A percentile compares a stretch with the other conserved stretches of the same genome.
Conservation (phyloP, 1,140 invertebrate genomes). For the Calosoma granatense region DNA sequence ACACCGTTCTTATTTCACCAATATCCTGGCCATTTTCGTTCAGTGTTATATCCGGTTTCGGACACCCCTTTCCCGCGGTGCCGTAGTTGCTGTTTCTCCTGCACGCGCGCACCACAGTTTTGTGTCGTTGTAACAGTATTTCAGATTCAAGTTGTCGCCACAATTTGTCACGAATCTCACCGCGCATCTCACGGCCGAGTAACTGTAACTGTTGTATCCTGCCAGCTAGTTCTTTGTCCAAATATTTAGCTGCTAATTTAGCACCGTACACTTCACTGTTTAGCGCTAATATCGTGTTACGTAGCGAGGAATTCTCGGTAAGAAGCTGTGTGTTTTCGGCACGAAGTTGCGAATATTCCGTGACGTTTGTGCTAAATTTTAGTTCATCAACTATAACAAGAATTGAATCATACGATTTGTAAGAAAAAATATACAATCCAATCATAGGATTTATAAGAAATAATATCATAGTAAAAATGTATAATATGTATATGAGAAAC, state of each 20-base stretch:
- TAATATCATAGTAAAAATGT: too few relatives aligned
- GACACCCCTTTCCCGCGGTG: constrained; percentile 15
- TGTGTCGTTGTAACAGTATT: constrained; percentile 74
- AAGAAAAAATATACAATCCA: constrained; percentile 1
- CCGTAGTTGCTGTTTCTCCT: constrained; percentile 29
- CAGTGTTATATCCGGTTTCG: constrained; percentile 22
- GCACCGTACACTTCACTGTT: constrained; percentile 77
- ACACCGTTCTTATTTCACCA: constrained; percentile 44
- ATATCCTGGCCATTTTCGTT: constrained; percentile 27
- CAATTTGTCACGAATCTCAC: constrained; percentile 63
- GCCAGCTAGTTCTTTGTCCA: constrained; percentile 78
- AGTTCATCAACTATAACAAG: constrained; percentile 22
- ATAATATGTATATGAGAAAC: background rate
- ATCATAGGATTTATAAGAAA: background rate
- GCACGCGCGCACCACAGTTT: constrained; percentile 60
- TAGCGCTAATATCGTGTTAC: constrained; percentile 57
- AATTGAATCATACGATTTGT: background rate
- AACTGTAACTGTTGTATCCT: constrained; percentile 81
- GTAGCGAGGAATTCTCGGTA: constrained; percentile 58
- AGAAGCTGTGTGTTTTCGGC: constrained; percentile 56
- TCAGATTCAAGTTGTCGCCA: constrained; percentile 82
- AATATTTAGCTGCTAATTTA: constrained; percentile 70
- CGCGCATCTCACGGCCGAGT: constrained; percentile 61
- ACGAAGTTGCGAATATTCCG: constrained; percentile 40
- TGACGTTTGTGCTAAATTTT: constrained; percentile 25